Evolutionary conservation across 2,113 vertebrate genomes (phyloP).

Genomic region (Nansenia antarctica): DNA sequence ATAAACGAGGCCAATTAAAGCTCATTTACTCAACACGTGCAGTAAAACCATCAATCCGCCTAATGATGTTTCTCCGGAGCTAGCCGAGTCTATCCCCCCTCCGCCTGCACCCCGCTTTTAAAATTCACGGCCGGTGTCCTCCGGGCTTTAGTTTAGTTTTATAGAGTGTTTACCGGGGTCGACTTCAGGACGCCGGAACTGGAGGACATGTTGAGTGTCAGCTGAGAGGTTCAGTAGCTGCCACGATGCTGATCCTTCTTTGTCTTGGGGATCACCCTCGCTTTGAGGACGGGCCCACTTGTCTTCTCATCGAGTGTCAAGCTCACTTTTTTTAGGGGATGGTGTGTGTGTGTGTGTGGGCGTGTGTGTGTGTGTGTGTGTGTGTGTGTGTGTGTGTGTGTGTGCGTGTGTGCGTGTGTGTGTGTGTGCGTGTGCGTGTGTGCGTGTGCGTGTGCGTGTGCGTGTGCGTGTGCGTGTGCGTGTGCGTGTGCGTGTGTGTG

Average conservation of each 20-base stretch:
- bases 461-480: no score
- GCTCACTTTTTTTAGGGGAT: no score
- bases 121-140: slow-evolving; percentile 49
- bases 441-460: no score
- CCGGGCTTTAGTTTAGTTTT: slow-evolving; percentile 57
- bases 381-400: not conserved
- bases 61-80: slow-evolving; percentile 45
- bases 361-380: not conserved
- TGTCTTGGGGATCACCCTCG: no score
- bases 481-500: no score
- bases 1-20: slow-evolving; percentile 62
- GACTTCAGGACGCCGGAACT: slow-evolving; percentile 36
- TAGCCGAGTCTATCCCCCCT: not conserved
- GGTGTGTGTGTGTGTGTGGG: no score
- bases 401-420: not conserved
- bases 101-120: slow-evolving; percentile 28
- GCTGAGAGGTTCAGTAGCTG: no score
- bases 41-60: slow-evolving; percentile 64
- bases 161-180: slow-evolving; percentile 46
- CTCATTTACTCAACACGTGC: slow-evolving; percentile 53
- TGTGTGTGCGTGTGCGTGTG: no score
- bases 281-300: no score
- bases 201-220: not conserved
- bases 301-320: no score
- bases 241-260: no score